Evolutionary conservation across 2,888 invertebrate species (phyloP), one percentile per base, ranked within the genome.

Genomic region (Hirtodrosophila duncani): DNA sequence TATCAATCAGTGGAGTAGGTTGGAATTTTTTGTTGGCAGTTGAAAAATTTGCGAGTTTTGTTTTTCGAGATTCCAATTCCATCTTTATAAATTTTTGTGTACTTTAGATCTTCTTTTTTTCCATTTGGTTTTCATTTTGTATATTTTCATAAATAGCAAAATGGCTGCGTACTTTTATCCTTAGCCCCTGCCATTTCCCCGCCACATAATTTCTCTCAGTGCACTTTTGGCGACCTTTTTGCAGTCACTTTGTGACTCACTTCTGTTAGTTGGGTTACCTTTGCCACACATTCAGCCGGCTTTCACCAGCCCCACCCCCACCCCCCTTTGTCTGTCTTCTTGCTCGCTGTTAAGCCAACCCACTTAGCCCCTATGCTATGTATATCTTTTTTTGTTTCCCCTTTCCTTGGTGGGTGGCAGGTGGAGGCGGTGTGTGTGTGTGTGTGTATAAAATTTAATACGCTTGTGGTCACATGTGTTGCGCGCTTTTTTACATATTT

Each of bases 401-500:
- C 27, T 55, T 59, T 56, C 29, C 55, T 60, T 43, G 39, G 44
- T 52, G n/a, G n/a, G n/a, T n/a, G n/a, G n/a, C n/a, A n/a, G n/a
- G n/a, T n/a, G n/a, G n/a, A n/a, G n/a, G n/a, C n/a, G n/a, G n/a
- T n/a, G n/a, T n/a, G n/a, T n/a, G n/a, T n/a, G n/a, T n/a, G n/a
- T n/a, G 56, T 64, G 64, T 44, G 64, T 56, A 49, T 57, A 60
- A 64, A 78, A 75, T 75, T 71, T 69, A 79, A 79, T 81, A 71
- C 71, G 67, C 67, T 79, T 81, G 80, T 80, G 80, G 81, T 79
- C 81, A 74, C 80, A 79, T 79, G 80, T 81, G 71, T 58, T 79
- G 69, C 61, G 48, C 62, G 52, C 45, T 64, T 72, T 62, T 58
- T 58, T 53, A 77, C 62, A 69, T 63, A 66, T 77, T 69, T 61